Base-by-base conservation (phyloP, 2,797 vertebrate species). In the Chloroceryle amazona region DNA sequence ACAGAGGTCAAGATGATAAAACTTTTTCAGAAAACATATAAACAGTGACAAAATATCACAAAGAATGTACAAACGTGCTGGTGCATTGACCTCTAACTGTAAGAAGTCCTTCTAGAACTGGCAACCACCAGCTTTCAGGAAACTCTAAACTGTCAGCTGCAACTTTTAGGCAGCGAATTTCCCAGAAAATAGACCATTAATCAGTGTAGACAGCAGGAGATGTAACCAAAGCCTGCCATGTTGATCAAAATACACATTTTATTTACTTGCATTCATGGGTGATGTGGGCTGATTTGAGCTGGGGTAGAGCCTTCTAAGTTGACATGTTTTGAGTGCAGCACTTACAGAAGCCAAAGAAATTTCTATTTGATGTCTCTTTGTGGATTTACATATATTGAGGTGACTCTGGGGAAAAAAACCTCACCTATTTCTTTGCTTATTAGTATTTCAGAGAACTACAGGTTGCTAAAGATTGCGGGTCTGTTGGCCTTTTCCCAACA, bases 141-240 rank as follows among this genome's bases (percentile, higher is more conserved):
- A 90, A 75, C 44, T 88, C 76, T 39, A 10, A 81, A 54, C 72
- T 89, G 66, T 63, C 75, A 72, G 42, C 7, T 68, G 58, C 75
- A 93, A 92, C 60, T 96, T 95, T 90, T 47, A 92, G 90, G 78
- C 71, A 75, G 55, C 46, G 89, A 88, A 94, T 95, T 94, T 86
- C 44, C 86, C 63, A 63, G 83, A 84, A 97, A 97, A 93, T 35
- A 90, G 62, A 31, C 66, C 51, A 44, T 84, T 96, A 93, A 91
- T 97, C 92, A 94, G 33, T 54, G 58, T 83, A 84, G 89, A 44
- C 75, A 84, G 87, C 57, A 37, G 84, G 57, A 96, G 81, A 58
- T 37, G 21, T 33, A 84, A 72, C 60, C 35, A 61, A 81, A 62
- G 86, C 66, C 51, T 80, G 82, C 33, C 47, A 42, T 41, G 28